phyloP scores from a whole-genome alignment of 2,113 vertebrate species.

The Equus przewalskii region DNA sequence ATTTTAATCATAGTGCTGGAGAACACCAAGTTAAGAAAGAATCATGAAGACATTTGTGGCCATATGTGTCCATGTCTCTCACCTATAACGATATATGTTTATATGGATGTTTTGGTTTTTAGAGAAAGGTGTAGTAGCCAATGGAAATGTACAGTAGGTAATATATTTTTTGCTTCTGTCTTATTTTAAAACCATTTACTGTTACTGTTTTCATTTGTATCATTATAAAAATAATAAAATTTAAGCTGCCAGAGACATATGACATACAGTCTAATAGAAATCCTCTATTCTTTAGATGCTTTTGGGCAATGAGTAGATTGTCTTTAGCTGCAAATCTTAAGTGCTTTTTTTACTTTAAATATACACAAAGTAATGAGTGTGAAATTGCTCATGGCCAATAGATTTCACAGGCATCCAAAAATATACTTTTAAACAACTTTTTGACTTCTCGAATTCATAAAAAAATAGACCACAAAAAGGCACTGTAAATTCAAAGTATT shows the following conservation, averaged over 20 bases:
- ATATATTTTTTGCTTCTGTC: neutral
- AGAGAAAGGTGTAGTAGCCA: neutral
- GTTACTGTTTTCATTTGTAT: neutral
- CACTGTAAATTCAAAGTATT: neutral
- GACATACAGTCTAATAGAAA: neutral
- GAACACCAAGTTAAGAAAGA: conserved; percentile 48
- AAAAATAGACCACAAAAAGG: neutral
- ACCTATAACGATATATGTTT: neutral
- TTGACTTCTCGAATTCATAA: neutral
- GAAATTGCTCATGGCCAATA: neutral
- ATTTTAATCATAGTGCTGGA: conserved; percentile 79
- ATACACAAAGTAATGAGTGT: neutral
- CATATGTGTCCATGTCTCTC: neutral
- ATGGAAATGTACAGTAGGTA: neutral
- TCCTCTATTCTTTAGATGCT: neutral
- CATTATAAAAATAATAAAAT: conserved; percentile 48
- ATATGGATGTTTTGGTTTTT: neutral
- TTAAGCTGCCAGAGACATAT: neutral
- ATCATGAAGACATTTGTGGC: neutral
- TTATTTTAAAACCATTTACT: conserved; percentile 20
- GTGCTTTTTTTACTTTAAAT: neutral
- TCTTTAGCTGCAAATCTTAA: neutral
- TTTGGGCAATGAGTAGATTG: neutral
- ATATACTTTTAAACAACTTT: neutral
- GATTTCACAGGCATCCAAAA: neutral